Evolutionary conservation across 2,797 vertebrate genomes (phyloP).

Genomic region (Sebastes goodei): DNA sequence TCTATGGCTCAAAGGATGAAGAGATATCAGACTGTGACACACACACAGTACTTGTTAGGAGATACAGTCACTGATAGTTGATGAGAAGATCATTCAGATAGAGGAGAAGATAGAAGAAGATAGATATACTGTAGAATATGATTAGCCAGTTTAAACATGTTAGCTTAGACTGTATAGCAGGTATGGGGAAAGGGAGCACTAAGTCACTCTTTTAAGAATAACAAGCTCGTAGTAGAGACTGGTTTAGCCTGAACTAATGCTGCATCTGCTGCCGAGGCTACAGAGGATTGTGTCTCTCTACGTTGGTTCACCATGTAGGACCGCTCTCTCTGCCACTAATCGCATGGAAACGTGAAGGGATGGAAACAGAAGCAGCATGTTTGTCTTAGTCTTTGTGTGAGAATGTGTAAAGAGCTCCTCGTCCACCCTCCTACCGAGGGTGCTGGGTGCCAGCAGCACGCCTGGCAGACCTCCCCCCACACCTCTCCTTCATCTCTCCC

Average conservation of each 20-base stretch:
- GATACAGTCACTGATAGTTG: neutral
- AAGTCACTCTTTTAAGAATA: neutral
- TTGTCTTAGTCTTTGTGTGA: constrained; percentile 19
- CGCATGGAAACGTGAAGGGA: no score
- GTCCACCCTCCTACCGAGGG: neutral
- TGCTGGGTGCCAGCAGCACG: neutral
- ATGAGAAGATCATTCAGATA: neutral
- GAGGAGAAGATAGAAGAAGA: neutral
- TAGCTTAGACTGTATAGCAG: neutral
- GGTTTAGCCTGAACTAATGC: no score
- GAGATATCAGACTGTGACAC: neutral
- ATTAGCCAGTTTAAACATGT: neutral
- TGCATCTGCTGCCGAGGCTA: no score
- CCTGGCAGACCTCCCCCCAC: constrained; percentile 19
- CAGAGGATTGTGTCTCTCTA: neutral
- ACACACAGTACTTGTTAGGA: neutral
- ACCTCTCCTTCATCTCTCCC: constrained; percentile 20
- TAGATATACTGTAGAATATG: neutral
- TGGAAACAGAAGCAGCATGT: neutral
- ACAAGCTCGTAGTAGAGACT: neutral
- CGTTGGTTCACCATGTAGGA: neutral
- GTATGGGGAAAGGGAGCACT: neutral
- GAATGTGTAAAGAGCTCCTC: constrained; percentile 20
- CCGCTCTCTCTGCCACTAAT: neutral
- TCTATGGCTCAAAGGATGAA: neutral